Evolutionary conservation across 2,797 vertebrate genomes (phyloP).

Genomic region (Siniperca scherzeri): DNA sequence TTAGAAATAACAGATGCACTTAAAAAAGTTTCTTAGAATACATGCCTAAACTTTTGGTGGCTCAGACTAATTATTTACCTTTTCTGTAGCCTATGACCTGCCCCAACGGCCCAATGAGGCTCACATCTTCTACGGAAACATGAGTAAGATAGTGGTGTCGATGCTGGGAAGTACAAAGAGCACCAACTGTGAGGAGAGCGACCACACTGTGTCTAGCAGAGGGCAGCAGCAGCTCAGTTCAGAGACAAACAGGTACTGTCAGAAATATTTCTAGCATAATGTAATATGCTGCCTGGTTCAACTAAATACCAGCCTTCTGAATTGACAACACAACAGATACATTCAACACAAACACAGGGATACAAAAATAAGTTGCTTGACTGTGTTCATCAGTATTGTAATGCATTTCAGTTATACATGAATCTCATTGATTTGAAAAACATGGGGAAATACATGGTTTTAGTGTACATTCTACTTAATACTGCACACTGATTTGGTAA

Average conservation of each 20-base stretch:
- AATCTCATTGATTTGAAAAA: background rate
- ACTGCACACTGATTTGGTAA: background rate
- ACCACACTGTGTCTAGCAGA: conserved; percentile 29
- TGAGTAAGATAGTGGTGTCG: conserved; percentile 90
- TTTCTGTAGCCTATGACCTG: conserved; percentile 88
- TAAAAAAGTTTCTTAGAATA: background rate
- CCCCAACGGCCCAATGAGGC: conserved; percentile 90
- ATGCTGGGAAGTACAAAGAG: conserved; percentile 83
- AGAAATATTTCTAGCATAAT: background rate
- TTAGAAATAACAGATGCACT: background rate
- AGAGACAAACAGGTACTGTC: conserved; percentile 84
- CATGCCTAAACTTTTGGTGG: background rate
- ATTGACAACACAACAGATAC: background rate
- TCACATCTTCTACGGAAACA: conserved; percentile 91
- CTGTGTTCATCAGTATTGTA: background rate
- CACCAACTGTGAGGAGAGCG: conserved; percentile 67
- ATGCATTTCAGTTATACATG: background rate
- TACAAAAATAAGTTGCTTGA: background rate
- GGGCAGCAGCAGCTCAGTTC: no score
- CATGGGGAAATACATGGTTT: background rate
- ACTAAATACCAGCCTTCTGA: background rate
- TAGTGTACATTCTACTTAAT: background rate
- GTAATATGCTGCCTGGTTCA: background rate
- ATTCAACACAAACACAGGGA: background rate
- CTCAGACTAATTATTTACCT: conserved; percentile 4